A percentile compares a stretch with the other conserved stretches of the same genome.
Conservation (phyloP, 2,888 invertebrate species). For the Pristionchus arcanus region DNA sequence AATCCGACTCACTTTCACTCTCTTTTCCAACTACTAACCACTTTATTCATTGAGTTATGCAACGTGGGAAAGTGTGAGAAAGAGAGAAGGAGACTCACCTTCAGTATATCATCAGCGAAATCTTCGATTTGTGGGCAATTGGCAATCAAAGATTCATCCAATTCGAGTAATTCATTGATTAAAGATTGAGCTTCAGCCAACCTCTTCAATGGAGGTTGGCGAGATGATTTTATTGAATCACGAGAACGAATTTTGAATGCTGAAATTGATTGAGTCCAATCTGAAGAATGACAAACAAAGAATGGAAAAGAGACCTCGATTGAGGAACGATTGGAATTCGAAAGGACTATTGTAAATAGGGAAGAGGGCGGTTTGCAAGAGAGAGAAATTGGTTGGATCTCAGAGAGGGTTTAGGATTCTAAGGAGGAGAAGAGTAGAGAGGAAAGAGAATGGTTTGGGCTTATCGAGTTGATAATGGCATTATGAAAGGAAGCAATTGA, state of each 20-base stretch:
- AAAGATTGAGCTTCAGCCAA: constrained; percentile 30
- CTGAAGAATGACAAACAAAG: background rate
- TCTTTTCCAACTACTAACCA: constrained; percentile 15
- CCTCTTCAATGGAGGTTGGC: background rate
- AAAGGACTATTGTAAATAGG: background rate
- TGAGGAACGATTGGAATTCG: constrained; percentile 15
- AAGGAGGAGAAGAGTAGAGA: constrained; percentile 9
- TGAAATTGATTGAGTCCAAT: constrained; percentile 4
- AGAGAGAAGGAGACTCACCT: background rate
- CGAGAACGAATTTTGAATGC: background rate
- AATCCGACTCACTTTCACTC: constrained; percentile 42
- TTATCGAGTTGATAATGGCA: constrained; percentile 41
- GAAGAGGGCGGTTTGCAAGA: background rate
- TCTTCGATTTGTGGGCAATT: constrained; percentile 28
- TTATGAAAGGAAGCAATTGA: constrained; percentile 39
- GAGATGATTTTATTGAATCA: background rate
- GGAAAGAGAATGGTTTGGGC: background rate
- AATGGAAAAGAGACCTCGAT: background rate
- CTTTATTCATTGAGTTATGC: background rate
- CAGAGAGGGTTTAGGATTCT: constrained; percentile 19
- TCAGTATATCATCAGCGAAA: constrained; percentile 28
- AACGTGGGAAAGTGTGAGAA: background rate
- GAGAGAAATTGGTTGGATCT: background rate
- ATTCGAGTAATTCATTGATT: constrained; percentile 35
- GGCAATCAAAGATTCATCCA: constrained; percentile 21